Evolutionary conservation across 2,888 invertebrate species (phyloP).

Genomic region (Hybos culiciformis): DNA sequence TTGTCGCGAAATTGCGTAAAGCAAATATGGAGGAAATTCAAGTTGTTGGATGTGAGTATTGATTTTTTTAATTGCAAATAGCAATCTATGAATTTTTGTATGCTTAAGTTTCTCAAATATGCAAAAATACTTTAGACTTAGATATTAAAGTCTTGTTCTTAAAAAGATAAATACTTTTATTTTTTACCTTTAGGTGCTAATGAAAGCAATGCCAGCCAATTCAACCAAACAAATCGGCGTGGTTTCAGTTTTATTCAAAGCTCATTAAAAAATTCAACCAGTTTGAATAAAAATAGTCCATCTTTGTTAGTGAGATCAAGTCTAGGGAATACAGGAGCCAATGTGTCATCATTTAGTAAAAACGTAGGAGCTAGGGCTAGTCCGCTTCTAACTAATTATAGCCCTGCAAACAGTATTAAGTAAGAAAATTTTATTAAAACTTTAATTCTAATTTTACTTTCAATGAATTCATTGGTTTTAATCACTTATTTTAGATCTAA

Average conservation of each 20-base stretch:
- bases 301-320: slow-evolving; percentile 2
- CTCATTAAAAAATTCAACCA: slow-evolving; percentile 20
- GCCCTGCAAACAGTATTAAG: slow-evolving; percentile 25
- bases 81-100: neutral
- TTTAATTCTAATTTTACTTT: neutral
- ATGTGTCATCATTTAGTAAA: too few relatives aligned
- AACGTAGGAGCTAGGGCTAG: too few relatives aligned
- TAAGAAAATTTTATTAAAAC: slow-evolving; percentile 12
- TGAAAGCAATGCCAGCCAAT: slow-evolving; percentile 4
- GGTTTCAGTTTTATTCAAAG: slow-evolving; percentile 23
- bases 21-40: slow-evolving; percentile 59
- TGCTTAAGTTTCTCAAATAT: slow-evolving; percentile 20
- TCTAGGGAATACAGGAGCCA: slow-evolving; percentile 18
- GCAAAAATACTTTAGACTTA: slow-evolving; percentile 18
- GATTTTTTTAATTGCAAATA: neutral
- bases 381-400: slow-evolving; percentile 24
- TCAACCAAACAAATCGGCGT: slow-evolving; percentile 11
- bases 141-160: neutral
- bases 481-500: too few relatives aligned
- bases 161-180: neutral
- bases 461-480: neutral
- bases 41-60: slow-evolving; percentile 38
- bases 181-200: slow-evolving; percentile 4
- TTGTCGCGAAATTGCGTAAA: slow-evolving; percentile 66
- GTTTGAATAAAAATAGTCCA: slow-evolving; percentile 2